Conservation (phyloP, 2,797 vertebrate genomes). For the Muscicapa striata region DNA sequence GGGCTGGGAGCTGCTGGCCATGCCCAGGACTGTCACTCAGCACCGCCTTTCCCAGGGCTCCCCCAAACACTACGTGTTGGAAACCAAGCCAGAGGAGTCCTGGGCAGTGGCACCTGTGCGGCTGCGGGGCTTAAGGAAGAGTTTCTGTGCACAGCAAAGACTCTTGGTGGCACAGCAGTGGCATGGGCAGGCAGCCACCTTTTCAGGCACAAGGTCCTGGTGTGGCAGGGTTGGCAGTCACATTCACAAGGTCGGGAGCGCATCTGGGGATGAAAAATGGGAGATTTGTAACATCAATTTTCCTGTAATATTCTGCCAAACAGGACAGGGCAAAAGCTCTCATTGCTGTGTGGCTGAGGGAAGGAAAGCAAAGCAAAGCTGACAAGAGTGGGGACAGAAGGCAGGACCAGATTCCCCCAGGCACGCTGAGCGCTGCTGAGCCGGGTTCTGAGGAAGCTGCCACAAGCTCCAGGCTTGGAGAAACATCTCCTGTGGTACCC, state of each 20-base stretch:
- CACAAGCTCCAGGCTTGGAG: too few relatives aligned
- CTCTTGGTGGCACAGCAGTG: not conserved
- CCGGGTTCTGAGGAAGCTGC: too few relatives aligned
- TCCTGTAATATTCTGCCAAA: too few relatives aligned
- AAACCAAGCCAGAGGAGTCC: not conserved
- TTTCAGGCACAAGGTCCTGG: not conserved
- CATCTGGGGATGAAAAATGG: too few relatives aligned
- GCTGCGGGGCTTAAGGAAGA: not conserved
- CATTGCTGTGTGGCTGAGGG: not conserved
- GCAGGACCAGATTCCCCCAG: not conserved
- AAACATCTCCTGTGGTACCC: too few relatives aligned
- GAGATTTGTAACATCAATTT: too few relatives aligned
- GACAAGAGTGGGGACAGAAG: not conserved
- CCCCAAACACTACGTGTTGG: rapidly evolving
- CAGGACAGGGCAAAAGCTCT: too few relatives aligned
- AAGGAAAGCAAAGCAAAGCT: not conserved
- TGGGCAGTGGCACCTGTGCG: too few relatives aligned
- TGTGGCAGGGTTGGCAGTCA: too few relatives aligned
- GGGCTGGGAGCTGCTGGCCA: not conserved
- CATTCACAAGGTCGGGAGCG: too few relatives aligned
- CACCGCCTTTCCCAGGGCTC: not conserved
- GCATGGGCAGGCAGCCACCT: not conserved
- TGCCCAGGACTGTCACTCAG: not conserved
- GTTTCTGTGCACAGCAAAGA: not conserved
- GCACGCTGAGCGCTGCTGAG: not conserved